Evolutionary conservation across 2,113 vertebrate species (phyloP).

Genomic region (Bombycilla garrulus): DNA sequence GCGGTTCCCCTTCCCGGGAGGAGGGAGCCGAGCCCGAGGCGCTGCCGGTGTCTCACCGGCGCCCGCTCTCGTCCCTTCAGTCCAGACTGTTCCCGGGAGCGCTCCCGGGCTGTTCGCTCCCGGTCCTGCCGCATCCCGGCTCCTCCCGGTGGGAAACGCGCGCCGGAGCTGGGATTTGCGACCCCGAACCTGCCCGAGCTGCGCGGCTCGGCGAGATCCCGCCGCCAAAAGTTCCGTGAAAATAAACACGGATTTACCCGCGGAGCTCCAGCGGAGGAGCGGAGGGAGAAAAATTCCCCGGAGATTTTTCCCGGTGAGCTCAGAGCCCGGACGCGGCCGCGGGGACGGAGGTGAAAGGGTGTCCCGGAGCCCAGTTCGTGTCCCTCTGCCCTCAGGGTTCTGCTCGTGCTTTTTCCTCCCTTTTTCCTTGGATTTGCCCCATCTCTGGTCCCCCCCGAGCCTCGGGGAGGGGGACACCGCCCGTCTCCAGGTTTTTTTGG

Average conservation of each 20-base stretch:
- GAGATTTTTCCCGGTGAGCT: not conserved
- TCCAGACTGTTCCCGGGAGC: not conserved
- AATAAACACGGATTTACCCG: not conserved
- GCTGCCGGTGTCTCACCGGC: too few relatives aligned
- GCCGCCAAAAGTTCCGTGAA: accelerated
- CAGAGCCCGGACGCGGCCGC: not conserved
- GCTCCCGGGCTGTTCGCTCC: not conserved
- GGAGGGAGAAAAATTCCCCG: not conserved
- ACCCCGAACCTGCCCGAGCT: too few relatives aligned
- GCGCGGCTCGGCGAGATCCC: not conserved
- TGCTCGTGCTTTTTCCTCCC: not conserved
- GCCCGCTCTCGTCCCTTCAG: not conserved
- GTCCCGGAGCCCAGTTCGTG: not conserved
- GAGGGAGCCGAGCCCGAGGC: not conserved
- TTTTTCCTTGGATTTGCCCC: not conserved
- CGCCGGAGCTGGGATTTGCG: not conserved
- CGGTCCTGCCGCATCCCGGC: not conserved
- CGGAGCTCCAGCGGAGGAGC: not conserved
- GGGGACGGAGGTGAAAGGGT: not conserved
- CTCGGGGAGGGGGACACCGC: too few relatives aligned
- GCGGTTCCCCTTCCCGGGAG: accelerated
- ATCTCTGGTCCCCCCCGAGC: not conserved
- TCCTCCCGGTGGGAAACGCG: not conserved
- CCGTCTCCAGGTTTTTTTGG: not conserved
- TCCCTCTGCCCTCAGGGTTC: not conserved